phyloP scores from a whole-genome alignment of 2,888 invertebrate genomes.

The Lathronympha strigana region DNA sequence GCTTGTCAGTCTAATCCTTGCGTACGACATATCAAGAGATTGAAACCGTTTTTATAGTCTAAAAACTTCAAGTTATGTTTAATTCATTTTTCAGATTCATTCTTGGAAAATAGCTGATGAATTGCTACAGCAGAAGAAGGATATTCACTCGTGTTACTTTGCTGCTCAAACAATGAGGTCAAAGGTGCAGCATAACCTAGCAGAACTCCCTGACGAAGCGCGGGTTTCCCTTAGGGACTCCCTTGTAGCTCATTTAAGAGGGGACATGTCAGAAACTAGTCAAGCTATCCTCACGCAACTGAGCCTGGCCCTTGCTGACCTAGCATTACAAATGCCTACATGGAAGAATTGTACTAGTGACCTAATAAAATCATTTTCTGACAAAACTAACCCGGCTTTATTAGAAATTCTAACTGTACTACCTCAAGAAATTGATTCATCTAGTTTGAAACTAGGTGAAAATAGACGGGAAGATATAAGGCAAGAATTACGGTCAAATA shows the following conservation, averaged over 20 bases:
- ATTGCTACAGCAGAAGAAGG: slow-evolving; percentile 93
- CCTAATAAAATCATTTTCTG: slow-evolving; percentile 90
- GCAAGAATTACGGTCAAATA: slow-evolving; percentile 90
- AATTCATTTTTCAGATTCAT: slow-evolving; percentile 88
- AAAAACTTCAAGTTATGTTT: not conserved
- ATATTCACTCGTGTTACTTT: slow-evolving; percentile 97
- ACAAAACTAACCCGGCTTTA: slow-evolving; percentile 90
- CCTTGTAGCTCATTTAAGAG: slow-evolving; percentile 92
- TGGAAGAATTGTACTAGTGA: slow-evolving; percentile 96
- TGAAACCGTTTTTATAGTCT: not conserved
- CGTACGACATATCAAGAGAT: not conserved
- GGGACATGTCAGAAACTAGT: slow-evolving; percentile 91
- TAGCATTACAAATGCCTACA: slow-evolving; percentile 95
- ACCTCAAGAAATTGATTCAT: slow-evolving; percentile 97
- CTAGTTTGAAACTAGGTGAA: slow-evolving; percentile 92
- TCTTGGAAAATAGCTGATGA: slow-evolving; percentile 99
- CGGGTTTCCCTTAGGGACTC: slow-evolving; percentile 95
- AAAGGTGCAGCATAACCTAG: slow-evolving; percentile 96
- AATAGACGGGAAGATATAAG: slow-evolving; percentile 95
- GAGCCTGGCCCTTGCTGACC: slow-evolving; percentile 95
- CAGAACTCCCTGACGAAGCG: slow-evolving; percentile 94
- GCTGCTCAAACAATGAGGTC: slow-evolving; percentile 99
- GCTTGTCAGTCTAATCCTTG: slow-evolving; percentile 13
- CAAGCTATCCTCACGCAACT: slow-evolving; percentile 95
- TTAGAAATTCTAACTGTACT: slow-evolving; percentile 96